Evolutionary conservation across 2,888 invertebrate genomes (phyloP).

Genomic region (Eurytoma adleriae): DNA sequence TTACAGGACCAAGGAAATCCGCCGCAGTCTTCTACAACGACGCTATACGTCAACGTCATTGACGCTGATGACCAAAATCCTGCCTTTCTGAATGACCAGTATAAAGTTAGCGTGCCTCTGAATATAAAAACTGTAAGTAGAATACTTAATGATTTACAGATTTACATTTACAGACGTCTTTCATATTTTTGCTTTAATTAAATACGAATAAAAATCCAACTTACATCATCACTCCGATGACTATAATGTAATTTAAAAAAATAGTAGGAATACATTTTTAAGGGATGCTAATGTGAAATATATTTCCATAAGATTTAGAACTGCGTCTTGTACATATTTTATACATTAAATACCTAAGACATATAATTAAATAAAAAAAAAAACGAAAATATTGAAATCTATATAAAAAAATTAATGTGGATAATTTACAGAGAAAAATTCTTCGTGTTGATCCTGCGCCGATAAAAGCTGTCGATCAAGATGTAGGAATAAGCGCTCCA

Average conservation of each 20-base stretch:
- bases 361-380: background rate
- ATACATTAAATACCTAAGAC: background rate
- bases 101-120: conserved; percentile 83
- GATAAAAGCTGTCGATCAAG: conserved; percentile 89
- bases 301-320: too few relatives aligned
- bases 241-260: too few relatives aligned
- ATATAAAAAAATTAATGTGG: background rate
- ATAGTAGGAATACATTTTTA: too few relatives aligned
- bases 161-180: too few relatives aligned
- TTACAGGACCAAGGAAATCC: conserved; percentile 88
- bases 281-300: too few relatives aligned
- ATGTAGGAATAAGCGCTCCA: conserved; percentile 86
- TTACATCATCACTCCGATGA: too few relatives aligned
- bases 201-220: too few relatives aligned
- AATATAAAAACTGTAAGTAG: conserved; percentile 77
- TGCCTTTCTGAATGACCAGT: conserved; percentile 85
- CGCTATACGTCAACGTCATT: conserved; percentile 86
- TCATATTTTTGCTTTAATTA: too few relatives aligned
- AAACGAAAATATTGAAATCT: background rate
- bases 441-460: conserved; percentile 84
- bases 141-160: background rate
- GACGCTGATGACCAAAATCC: conserved; percentile 97
- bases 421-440: conserved; percentile 78
- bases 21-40: conserved; percentile 85
- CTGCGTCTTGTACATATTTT: too few relatives aligned